phyloP scores from a whole-genome alignment of 2,797 vertebrate genomes.

The Tapera naevia region DNA sequence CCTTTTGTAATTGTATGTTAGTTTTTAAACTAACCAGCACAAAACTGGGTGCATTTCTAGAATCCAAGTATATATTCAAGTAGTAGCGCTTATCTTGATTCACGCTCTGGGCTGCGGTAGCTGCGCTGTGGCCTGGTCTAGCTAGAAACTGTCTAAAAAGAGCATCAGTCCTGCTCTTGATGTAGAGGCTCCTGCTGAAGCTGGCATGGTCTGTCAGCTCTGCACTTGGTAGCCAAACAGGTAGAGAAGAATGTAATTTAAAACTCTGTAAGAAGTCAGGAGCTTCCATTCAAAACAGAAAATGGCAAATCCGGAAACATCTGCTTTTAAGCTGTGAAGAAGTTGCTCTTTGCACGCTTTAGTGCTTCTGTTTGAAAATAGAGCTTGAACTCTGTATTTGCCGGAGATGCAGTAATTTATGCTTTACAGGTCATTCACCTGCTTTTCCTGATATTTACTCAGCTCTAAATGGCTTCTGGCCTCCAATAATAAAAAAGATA shows the following conservation, averaged over 20 bases:
- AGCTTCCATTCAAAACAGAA: neutral
- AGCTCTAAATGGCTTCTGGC: slow-evolving; percentile 2
- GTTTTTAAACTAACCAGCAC: neutral
- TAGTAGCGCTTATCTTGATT: neutral
- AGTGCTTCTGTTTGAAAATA: neutral
- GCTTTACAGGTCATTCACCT: neutral
- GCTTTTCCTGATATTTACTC: neutral
- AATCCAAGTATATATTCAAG: accelerated
- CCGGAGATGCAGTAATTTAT: neutral
- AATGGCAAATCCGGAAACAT: neutral
- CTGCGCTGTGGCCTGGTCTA: neutral
- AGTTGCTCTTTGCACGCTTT: neutral
- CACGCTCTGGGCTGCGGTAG: neutral
- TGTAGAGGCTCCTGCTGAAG: neutral
- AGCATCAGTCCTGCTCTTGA: neutral
- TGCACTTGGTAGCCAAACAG: neutral
- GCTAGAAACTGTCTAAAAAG: neutral
- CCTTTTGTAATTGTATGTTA: neutral
- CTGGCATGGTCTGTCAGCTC: neutral
- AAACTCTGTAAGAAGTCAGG: neutral
- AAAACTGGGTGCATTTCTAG: neutral
- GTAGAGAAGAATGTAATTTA: neutral
- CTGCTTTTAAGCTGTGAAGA: neutral
- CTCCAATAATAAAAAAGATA: neutral
- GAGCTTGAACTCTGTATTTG: neutral